phyloP scores from a whole-genome alignment of 1,140 invertebrate species.

The Euglossa dilemma region DNA sequence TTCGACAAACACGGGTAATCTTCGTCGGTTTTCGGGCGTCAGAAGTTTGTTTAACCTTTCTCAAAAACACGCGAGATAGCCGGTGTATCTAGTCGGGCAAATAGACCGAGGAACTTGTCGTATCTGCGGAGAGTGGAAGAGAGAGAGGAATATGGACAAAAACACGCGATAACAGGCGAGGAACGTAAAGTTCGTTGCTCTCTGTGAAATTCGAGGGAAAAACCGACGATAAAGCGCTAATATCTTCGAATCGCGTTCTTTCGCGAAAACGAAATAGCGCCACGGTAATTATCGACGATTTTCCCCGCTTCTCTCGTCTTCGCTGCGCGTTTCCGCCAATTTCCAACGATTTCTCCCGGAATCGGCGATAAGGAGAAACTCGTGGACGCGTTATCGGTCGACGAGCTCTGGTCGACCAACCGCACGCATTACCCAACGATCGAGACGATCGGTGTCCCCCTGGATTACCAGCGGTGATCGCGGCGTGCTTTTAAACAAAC shows the following conservation, averaged over 20 bases:
- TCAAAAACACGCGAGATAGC: conserved; percentile 50
- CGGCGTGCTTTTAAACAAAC: conserved; percentile 48
- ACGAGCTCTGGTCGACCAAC: conserved; percentile 5
- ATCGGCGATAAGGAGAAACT: neutral
- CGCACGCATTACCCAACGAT: too few relatives aligned
- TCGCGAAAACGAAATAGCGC: neutral
- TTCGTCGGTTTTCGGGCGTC: conserved; percentile 33
- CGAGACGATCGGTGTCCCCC: neutral
- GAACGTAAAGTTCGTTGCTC: conserved; percentile 29
- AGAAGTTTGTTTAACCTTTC: conserved; percentile 52
- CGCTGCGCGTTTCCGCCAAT: neutral
- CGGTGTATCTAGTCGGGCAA: conserved; percentile 48
- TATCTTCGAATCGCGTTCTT: neutral
- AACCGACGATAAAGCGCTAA: conserved; percentile 6
- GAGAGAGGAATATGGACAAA: conserved; percentile 24
- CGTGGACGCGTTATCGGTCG: conserved; percentile 37
- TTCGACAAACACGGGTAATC: conserved; percentile 56
- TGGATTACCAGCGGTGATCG: neutral
- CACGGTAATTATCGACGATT: neutral
- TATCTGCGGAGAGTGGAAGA: neutral
- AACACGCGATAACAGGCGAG: conserved; percentile 15
- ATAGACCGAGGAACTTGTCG: conserved; percentile 49
- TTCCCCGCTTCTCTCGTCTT: neutral
- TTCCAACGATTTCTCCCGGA: neutral
- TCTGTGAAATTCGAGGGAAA: neutral